Conservation (phyloP, 2,888 invertebrate genomes). For the Epinotia ramella region DNA sequence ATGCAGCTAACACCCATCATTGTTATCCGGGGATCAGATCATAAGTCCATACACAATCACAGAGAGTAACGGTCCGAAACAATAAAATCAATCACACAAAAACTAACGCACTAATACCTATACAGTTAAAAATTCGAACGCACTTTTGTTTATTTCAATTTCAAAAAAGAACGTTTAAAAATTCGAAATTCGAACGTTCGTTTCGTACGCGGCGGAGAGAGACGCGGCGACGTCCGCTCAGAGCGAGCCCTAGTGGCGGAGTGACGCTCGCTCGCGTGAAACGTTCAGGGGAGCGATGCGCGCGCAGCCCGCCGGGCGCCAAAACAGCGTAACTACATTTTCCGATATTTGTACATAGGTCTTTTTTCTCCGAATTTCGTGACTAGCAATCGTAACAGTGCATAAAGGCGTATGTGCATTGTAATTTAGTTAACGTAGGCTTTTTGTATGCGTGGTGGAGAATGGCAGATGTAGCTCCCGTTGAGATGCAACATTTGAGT, state of each 20-base stretch:
- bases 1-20: constrained; percentile 85
- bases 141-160: background rate
- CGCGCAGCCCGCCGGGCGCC: constrained; percentile 50
- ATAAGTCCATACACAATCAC: constrained; percentile 34
- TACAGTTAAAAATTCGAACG: background rate
- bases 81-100: constrained; percentile 3
- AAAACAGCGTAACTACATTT: constrained; percentile 21
- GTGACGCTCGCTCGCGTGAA: constrained; percentile 55
- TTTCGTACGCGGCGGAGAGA: constrained; percentile 28
- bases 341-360: background rate
- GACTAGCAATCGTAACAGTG: background rate
- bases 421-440: background rate
- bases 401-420: constrained; percentile 11
- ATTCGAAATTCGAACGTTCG: constrained; percentile 16
- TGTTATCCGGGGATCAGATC: constrained; percentile 52
- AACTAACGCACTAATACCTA: background rate
- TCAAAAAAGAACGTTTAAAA: background rate
- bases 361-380: constrained; percentile 1
- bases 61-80: constrained; percentile 1
- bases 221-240: constrained; percentile 69
- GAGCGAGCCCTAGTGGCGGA: constrained; percentile 72
- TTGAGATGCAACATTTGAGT: constrained; percentile 22
- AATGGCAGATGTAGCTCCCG: constrained; percentile 25
- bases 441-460: background rate
- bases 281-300: constrained; percentile 55